Base-by-base conservation (phyloP, 2,113 vertebrate genomes). In the Struthidea cinerea region DNA sequence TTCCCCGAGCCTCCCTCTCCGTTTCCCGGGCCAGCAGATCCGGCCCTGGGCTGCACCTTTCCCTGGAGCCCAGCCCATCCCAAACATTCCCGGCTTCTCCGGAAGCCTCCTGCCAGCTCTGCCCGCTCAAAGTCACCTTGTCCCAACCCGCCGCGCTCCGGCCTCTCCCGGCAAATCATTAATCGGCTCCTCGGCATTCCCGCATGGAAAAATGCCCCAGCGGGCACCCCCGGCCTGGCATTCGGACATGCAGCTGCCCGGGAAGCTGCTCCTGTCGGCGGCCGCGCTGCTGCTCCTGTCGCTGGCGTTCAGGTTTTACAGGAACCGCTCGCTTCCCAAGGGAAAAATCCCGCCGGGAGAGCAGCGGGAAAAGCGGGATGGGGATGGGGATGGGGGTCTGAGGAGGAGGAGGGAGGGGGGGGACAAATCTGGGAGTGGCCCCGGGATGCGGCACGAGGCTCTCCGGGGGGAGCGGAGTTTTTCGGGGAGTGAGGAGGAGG, bases 181-280 rank as follows among this genome's bases (percentile, higher is more conserved):
- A 98, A 98, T 92, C 79, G 16, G 81, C 97, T 97, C 95, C 97
- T 96, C 90, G 10, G 27, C 96, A 90, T 98, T 98, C 97, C 93
- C 37, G 44, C 24, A 15, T 49, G 89, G 94, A 92, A 98, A 86
- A 90, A 97, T 97, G 97, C 88, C 87, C 93, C 89, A 96, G 84
- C 91, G 26, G 97, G 96, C 16, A 97, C 98, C 75, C 94, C 71
- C 93, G 74, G 97, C 93, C 93, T 97, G 98, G 92, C 98, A 98
- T 63, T 97, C 97, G 82, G 98, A 99, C 97, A 99, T 99, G 99
- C 98, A 97, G 97, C 98, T 99, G 71, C 93, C 98, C 3, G 96
- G 98, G 89, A 99, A 98, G 96, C 96, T 99, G 94, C 97, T 98
- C 35, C 83, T 99, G 69, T 99, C 99, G 1, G 98, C 98, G 2